phyloP scores from a whole-genome alignment of 2,113 vertebrate genomes.

The Triplophysa dalaica region DNA sequence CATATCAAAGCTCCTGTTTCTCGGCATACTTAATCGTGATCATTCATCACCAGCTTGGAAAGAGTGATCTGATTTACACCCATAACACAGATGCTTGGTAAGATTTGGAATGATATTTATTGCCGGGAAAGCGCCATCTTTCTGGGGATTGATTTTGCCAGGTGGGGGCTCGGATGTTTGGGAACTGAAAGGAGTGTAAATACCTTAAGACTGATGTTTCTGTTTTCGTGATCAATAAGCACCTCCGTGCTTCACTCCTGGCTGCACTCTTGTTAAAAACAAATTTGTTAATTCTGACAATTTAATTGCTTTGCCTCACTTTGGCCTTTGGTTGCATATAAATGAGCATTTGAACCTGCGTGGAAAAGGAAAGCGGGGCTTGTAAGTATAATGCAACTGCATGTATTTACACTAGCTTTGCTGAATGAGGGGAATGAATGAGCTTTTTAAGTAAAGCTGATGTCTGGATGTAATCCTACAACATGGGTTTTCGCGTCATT shows the following conservation, averaged over 20 bases:
- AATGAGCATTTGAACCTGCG: constrained; percentile 69
- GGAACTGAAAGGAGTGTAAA: constrained; percentile 89
- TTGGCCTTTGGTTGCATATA: constrained; percentile 69
- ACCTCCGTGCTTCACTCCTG: constrained; percentile 91
- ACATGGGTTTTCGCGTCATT: constrained; percentile 21
- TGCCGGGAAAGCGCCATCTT: constrained; percentile 82
- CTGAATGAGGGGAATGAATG: constrained; percentile 62
- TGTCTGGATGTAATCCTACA: constrained; percentile 37
- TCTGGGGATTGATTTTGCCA: constrained; percentile 91
- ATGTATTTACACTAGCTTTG: constrained; percentile 61
- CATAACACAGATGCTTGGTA: constrained; percentile 55
- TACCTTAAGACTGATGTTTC: constrained; percentile 97
- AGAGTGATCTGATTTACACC: constrained; percentile 62
- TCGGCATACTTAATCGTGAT: constrained; percentile 61
- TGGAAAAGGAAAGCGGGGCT: constrained; percentile 53
- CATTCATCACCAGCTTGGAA: constrained; percentile 69
- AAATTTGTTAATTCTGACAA: constrained; percentile 99
- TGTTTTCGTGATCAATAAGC: constrained; percentile 92
- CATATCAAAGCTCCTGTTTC: background rate
- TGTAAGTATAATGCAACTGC: constrained; percentile 63
- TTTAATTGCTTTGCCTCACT: constrained; percentile 93
- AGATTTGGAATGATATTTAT: constrained; percentile 75
- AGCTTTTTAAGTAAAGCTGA: constrained; percentile 47
- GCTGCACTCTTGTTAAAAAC: constrained; percentile 97
- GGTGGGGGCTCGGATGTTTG: constrained; percentile 85